Conservation (phyloP, 2,888 invertebrate species). For the Lithophane leautieri region DNA sequence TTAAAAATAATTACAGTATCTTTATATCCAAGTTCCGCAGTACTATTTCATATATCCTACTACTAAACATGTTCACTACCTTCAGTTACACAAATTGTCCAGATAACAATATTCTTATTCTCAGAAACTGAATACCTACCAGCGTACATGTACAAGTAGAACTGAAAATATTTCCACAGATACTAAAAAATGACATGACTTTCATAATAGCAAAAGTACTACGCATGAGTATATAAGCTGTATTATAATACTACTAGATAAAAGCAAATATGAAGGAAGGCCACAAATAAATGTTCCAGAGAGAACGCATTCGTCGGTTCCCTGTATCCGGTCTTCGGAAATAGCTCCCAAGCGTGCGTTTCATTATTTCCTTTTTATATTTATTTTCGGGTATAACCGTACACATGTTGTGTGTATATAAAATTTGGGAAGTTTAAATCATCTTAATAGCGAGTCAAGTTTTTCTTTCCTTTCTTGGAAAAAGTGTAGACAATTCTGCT, state of each 20-base stretch:
- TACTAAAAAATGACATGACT: slow-evolving; percentile 15
- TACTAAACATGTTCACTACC: not conserved
- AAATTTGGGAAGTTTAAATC: slow-evolving; percentile 44
- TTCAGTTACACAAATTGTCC: not conserved
- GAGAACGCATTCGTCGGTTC: slow-evolving; percentile 64
- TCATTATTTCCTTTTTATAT: slow-evolving; percentile 75
- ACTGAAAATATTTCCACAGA: slow-evolving; percentile 30
- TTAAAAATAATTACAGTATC: not conserved
- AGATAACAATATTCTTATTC: not conserved
- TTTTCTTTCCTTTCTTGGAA: not conserved
- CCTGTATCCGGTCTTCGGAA: slow-evolving; percentile 73
- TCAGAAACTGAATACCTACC: slow-evolving; percentile 12
- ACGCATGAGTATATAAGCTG: slow-evolving; percentile 34
- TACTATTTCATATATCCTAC: not conserved
- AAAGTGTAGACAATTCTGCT: not conserved
- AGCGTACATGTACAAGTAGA: slow-evolving; percentile 10
- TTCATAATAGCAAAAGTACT: slow-evolving; percentile 19
- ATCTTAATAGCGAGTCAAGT: slow-evolving; percentile 15
- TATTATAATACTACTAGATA: slow-evolving; percentile 52
- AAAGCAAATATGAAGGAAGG: slow-evolving; percentile 58
- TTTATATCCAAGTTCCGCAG: not conserved
- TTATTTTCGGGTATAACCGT: slow-evolving; percentile 64
- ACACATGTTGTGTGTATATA: slow-evolving; percentile 42
- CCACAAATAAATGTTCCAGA: slow-evolving; percentile 61
- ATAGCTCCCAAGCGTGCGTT: slow-evolving; percentile 73